Evolutionary conservation across 2,113 vertebrate species (phyloP).

Genomic region (Pteropus alecto): DNA sequence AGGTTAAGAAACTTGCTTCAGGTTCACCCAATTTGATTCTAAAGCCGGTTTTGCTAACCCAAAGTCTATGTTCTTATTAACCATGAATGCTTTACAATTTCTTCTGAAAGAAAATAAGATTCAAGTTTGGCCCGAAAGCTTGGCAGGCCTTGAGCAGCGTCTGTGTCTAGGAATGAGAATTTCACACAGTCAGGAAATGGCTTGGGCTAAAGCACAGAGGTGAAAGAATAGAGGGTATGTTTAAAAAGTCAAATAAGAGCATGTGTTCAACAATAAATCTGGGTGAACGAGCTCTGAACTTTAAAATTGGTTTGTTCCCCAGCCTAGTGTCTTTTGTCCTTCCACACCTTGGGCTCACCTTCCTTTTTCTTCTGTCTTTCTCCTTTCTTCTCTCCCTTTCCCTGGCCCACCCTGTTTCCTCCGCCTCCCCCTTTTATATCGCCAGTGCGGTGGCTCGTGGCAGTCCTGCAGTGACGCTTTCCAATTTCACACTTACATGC

Average conservation of each 20-base stretch:
- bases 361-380: background rate
- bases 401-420: background rate
- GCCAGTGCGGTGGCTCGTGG: background rate
- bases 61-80: background rate
- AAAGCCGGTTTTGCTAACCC: background rate
- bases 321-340: background rate
- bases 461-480: conserved; percentile 16
- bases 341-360: background rate
- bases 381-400: background rate
- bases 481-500: conserved; percentile 80
- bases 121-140: background rate
- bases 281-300: background rate
- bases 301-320: background rate
- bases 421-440: background rate
- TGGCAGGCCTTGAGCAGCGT: background rate
- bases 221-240: background rate
- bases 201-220: background rate
- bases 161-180: background rate
- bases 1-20: background rate
- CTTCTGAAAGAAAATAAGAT: background rate
- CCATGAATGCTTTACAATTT: background rate
- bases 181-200: background rate
- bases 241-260: background rate
- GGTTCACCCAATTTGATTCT: background rate
- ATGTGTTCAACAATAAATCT: background rate